Evolutionary conservation across 2,888 invertebrate species (phyloP).

Genomic region (Steinernema carpocapsae): DNA sequence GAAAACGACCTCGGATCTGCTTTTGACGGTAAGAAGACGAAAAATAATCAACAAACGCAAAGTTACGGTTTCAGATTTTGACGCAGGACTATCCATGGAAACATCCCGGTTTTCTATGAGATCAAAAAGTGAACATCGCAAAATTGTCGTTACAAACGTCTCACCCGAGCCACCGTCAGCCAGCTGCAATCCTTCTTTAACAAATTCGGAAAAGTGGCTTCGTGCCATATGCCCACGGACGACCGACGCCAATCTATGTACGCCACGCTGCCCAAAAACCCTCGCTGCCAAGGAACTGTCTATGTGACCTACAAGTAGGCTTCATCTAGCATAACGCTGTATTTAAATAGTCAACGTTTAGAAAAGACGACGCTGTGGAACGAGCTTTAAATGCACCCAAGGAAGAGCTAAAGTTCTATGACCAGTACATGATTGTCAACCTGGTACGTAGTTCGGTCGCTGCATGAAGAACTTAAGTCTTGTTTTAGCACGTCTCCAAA

Average conservation of each 20-base stretch:
- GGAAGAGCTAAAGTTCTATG: slow-evolving; percentile 67
- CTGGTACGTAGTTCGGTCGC: slow-evolving; percentile 39
- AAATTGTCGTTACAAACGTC: slow-evolving; percentile 64
- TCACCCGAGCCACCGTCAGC: slow-evolving; percentile 63
- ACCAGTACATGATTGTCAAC: slow-evolving; percentile 62
- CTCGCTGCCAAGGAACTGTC: slow-evolving; percentile 59
- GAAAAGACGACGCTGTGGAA: slow-evolving; percentile 58
- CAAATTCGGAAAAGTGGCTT: slow-evolving; percentile 66
- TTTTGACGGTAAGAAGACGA: slow-evolving; percentile 58
- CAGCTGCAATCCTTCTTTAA: slow-evolving; percentile 68
- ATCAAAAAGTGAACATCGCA: slow-evolving; percentile 43
- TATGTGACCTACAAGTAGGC: slow-evolving; percentile 64
- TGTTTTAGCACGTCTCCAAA: background rate
- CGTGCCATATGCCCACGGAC: slow-evolving; percentile 62
- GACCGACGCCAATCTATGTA: slow-evolving; percentile 59
- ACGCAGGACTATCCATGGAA: slow-evolving; percentile 56
- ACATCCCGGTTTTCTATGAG: slow-evolving; percentile 36
- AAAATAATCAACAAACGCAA: slow-evolving; percentile 1
- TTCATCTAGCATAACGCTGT: background rate
- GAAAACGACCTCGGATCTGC: slow-evolving; percentile 59
- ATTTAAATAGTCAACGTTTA: slow-evolving; percentile 43
- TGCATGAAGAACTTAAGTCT: background rate
- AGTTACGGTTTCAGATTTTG: slow-evolving; percentile 52
- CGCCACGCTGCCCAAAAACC: slow-evolving; percentile 59
- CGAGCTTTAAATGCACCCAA: slow-evolving; percentile 57